Conservation (phyloP, 2,113 vertebrate species). For the Dasyornis broadbenti region DNA sequence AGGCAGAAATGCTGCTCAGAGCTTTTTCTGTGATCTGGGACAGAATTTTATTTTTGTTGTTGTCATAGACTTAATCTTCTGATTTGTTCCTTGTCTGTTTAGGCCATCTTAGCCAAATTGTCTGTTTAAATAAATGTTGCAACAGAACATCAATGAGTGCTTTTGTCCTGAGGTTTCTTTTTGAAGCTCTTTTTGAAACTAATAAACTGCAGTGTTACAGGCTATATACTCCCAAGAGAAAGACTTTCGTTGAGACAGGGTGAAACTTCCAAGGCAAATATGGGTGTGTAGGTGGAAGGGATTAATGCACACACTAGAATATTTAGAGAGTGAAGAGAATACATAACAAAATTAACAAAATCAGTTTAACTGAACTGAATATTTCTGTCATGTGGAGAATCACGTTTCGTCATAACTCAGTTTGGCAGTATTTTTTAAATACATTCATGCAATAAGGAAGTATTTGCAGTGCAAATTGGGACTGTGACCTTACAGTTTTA, state of each 20-base stretch:
- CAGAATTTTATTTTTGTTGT: neutral
- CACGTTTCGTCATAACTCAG: accelerated
- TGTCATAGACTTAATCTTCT: neutral
- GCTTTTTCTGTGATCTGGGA: neutral
- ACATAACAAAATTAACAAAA: neutral
- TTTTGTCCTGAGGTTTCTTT: slow-evolving; percentile 7
- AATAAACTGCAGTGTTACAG: neutral
- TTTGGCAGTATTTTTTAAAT: neutral
- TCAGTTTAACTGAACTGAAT: neutral
- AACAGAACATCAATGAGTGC: neutral
- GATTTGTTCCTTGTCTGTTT: slow-evolving; percentile 11
- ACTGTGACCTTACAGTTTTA: neutral
- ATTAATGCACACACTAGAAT: neutral
- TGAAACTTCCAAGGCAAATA: neutral
- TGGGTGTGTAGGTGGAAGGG: neutral
- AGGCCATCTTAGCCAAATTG: neutral
- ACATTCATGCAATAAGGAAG: accelerated
- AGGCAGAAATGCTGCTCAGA: neutral
- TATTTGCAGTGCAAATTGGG: neutral
- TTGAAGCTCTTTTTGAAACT: neutral
- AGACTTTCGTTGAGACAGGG: neutral
- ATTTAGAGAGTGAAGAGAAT: neutral
- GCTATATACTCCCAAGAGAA: neutral
- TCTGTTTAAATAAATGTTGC: neutral
- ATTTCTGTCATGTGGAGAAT: neutral